A percentile compares a stretch with the other conserved stretches of the same genome.
Evolutionary conservation across 2,797 vertebrate genomes (phyloP).

Genomic region (Malurus leucopterus): DNA sequence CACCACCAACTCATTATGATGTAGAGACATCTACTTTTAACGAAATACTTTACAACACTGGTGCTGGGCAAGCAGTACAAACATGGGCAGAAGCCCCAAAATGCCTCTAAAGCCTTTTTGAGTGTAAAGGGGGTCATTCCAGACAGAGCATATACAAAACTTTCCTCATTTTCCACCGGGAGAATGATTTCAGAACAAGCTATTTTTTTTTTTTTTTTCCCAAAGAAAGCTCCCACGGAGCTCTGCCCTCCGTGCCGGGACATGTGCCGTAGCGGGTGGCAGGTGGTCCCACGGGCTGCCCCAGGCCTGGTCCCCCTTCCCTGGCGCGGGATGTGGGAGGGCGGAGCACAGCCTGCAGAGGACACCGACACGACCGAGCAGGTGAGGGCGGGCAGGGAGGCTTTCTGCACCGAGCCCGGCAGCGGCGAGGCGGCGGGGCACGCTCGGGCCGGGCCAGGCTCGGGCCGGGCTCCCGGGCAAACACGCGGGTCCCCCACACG

Average conservation of each 20-base stretch:
- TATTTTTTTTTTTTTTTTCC: too few relatives aligned
- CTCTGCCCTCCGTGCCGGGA: background rate
- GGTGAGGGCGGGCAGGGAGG: background rate
- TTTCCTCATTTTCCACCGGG: background rate
- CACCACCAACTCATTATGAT: background rate
- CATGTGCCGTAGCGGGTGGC: fast-evolving
- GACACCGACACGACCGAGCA: background rate
- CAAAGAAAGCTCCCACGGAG: background rate
- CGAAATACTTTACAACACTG: background rate
- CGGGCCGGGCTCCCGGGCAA: background rate
- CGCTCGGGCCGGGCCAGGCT: background rate
- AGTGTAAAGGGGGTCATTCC: background rate
- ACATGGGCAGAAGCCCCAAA: background rate
- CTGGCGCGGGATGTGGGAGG: fast-evolving
- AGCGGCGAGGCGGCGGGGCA: background rate
- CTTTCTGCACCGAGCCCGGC: background rate
- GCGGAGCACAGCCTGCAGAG: background rate
- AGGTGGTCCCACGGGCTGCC: fast-evolving
- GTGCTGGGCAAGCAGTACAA: background rate
- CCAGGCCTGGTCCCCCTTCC: fast-evolving
- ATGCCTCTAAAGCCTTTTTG: background rate
- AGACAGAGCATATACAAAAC: background rate
- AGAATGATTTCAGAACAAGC: background rate
- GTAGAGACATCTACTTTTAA: background rate
- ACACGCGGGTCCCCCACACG: too few relatives aligned